Evolutionary conservation across 1,140 invertebrate genomes (phyloP), one percentile per base, ranked within the genome.

Genomic region (Zaprionus ghesquierei): DNA sequence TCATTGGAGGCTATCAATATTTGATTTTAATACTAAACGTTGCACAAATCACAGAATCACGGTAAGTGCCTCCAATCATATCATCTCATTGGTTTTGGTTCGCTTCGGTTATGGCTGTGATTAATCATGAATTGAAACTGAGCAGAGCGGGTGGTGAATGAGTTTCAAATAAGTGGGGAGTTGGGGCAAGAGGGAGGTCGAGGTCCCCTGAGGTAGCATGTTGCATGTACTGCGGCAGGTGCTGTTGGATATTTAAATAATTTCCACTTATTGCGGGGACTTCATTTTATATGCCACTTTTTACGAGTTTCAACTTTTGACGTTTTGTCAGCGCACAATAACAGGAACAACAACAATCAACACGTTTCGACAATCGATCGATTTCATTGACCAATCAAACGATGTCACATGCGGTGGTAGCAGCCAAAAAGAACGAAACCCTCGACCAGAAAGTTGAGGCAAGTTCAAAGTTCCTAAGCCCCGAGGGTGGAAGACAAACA

Each of bases 381-480:
- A 85, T 85, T 85, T 85, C 81, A 86, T 41, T 86, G 81, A 86
- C 78, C 81, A 85, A 85, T 85, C 77, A 81, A 85, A 86, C 72
- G 81, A 65, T 85, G 81, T 86, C 81, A 85, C 81, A 86, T 86
- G 69, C 81, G 85, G 81, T 63, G 31, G 27, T 55, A 18, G n/a
- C 65, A 61, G 62, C 73, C 65, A 59, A 41, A 55, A 33, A 35
- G 29, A 25, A 56, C 25, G 9, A 38, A 70, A 75, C 69, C 35
- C 53, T 71, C 81, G 60, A 64, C 49, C 69, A 62, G 68, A 81
- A 85, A 86, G 77, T 85, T 85, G 85, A 61, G 69, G 78, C 81
- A 85, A 85, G 81, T 71, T 81, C 81, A 86, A 85, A 85, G 81
- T 85, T 85, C 69, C 71, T 85, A 75, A 59, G 75, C 77, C 74